phyloP scores from a whole-genome alignment of 2,888 invertebrate genomes.

The Tachina fera region DNA sequence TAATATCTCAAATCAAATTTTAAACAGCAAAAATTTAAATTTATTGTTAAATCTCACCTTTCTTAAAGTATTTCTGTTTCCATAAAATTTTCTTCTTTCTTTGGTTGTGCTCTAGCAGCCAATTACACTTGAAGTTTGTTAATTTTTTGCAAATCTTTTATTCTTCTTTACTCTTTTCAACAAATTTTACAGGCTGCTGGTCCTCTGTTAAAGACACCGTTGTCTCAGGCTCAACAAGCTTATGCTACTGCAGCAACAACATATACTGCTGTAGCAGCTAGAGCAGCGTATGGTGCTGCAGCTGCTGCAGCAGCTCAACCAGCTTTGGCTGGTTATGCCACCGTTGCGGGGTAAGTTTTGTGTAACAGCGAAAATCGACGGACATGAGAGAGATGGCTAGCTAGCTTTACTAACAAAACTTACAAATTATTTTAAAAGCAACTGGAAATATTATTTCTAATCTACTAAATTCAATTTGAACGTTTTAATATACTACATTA shows the following conservation, averaged over 20 bases:
- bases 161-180: slow-evolving; percentile 39
- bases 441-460: neutral
- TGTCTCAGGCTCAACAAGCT: slow-evolving; percentile 91
- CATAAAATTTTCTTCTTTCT: slow-evolving; percentile 29
- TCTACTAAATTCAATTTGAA: neutral
- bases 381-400: neutral
- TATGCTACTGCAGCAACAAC: slow-evolving; percentile 94
- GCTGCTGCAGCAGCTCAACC: slow-evolving; percentile 86
- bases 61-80: slow-evolving; percentile 45
- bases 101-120: slow-evolving; percentile 43
- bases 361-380: slow-evolving; percentile 17
- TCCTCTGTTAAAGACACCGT: slow-evolving; percentile 92
- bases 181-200: slow-evolving; percentile 85
- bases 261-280: slow-evolving; percentile 93
- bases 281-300: slow-evolving; percentile 91
- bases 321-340: slow-evolving; percentile 88
- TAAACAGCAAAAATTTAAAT: slow-evolving; percentile 39
- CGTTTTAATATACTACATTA: no score
- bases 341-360: slow-evolving; percentile 87
- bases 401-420: slow-evolving; percentile 32
- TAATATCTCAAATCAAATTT: slow-evolving; percentile 50
- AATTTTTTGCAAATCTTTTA: slow-evolving; percentile 21
- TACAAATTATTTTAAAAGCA: neutral
- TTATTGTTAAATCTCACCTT: slow-evolving; percentile 54
- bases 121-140: slow-evolving; percentile 46